These are phyloP conservation scores for Tryphoninae sp. DNA, from an alignment of 2,888 invertebrate genomes.

Conservation along the genomic window DNA sequence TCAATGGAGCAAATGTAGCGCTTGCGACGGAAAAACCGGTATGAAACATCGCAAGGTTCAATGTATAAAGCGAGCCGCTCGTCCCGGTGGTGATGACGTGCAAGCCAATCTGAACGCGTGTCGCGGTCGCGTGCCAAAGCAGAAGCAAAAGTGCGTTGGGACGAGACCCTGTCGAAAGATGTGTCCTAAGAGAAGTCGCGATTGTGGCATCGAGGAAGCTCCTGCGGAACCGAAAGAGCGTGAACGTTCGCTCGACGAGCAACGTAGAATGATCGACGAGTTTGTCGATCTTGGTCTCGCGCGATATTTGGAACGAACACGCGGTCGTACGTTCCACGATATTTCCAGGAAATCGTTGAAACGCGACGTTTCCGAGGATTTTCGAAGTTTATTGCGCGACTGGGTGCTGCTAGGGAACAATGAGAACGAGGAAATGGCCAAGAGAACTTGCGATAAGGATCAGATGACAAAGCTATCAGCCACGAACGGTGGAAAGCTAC, in stretches of 20 bases:
- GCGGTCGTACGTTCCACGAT: slow-evolving; percentile 9
- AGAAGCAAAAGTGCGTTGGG: slow-evolving; percentile 71
- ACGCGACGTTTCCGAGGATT: slow-evolving; percentile 61
- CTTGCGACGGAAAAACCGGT: slow-evolving; percentile 82
- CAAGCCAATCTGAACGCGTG: slow-evolving; percentile 72
- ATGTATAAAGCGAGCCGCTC: slow-evolving; percentile 81
- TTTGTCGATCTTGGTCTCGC: slow-evolving; percentile 69
- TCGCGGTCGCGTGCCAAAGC: slow-evolving; percentile 71
- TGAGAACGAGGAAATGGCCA: slow-evolving; percentile 46
- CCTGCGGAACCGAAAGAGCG: slow-evolving; percentile 17
- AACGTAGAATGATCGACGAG: slow-evolving; percentile 67
- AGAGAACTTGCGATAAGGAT: slow-evolving; percentile 60
- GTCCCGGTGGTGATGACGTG: slow-evolving; percentile 81
- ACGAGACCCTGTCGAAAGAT: slow-evolving; percentile 69
- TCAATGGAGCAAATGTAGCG: slow-evolving; percentile 85
- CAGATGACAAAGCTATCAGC: background rate
- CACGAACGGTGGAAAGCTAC: background rate
- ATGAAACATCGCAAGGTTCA: slow-evolving; percentile 81
- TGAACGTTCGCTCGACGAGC: slow-evolving; percentile 36
- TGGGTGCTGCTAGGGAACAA: slow-evolving; percentile 63
- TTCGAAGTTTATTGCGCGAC: slow-evolving; percentile 68
- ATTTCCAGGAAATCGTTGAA: slow-evolving; percentile 52
- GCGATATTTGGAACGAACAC: slow-evolving; percentile 65
- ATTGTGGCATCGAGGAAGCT: slow-evolving; percentile 29
- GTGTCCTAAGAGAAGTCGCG: slow-evolving; percentile 67